Percentiles rank a stretch among this genome's conserved stretches.
phyloP scores from a whole-genome alignment of 2,888 invertebrate genomes.

The Xanthorhoe designata region DNA sequence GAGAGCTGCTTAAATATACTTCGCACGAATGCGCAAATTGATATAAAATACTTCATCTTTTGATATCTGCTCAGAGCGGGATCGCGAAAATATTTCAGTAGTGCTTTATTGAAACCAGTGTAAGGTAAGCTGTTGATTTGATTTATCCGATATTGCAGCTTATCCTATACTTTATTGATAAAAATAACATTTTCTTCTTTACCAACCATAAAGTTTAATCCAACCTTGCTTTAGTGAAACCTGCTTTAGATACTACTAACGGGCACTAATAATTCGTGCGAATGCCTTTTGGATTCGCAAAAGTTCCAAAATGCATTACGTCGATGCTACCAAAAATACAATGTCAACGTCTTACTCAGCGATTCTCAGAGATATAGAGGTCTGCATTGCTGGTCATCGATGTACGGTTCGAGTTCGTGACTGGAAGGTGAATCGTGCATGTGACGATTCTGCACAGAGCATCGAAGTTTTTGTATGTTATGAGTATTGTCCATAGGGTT shows the following conservation, averaged over 20 bases:
- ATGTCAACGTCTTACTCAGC: constrained; percentile 22
- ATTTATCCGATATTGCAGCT: constrained; percentile 20
- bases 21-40: constrained; percentile 81
- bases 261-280: background rate
- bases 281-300: constrained; percentile 11
- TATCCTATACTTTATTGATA: constrained; percentile 6
- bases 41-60: constrained; percentile 79
- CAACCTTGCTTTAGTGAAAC: background rate
- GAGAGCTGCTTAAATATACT: constrained; percentile 77
- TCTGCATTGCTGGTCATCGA: constrained; percentile 35
- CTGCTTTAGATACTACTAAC: background rate
- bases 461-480: constrained; percentile 12
- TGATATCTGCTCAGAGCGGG: constrained; percentile 60
- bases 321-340: constrained; percentile 16
- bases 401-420: constrained; percentile 41
- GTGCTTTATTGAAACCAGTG: constrained; percentile 29
- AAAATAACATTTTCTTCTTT: constrained; percentile 2
- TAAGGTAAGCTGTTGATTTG: constrained; percentile 31
- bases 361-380: constrained; percentile 24
- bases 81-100: constrained; percentile 40
- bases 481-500: constrained; percentile 7
- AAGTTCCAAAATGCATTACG: background rate
- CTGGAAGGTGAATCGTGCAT: constrained; percentile 41
- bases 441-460: constrained; percentile 25
- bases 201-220: background rate